Evolutionary conservation across 2,797 vertebrate genomes (phyloP), one percentile per base, ranked within the genome.

Genomic region (Lepilemur ruficaudatus): DNA sequence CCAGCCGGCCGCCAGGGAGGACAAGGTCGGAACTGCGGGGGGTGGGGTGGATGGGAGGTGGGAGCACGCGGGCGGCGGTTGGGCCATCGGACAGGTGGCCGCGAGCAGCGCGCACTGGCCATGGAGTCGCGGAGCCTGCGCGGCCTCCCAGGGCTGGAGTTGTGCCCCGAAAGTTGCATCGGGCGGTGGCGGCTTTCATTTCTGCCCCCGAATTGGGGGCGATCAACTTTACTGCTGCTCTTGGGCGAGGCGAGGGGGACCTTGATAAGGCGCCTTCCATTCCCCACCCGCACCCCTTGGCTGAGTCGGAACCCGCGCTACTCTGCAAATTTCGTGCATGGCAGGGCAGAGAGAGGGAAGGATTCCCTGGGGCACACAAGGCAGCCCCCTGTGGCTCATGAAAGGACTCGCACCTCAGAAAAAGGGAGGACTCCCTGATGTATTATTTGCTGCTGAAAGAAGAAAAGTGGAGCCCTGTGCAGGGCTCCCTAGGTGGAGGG

Each of bases 11-110:
- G 1, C 52, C 23, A 4, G 8, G 1, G 32, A 46, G 76, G 69
- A 95, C 93, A 96, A 95, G 97, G 97, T 97, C 97, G 89, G 97
- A 46, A 61, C 4, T 10, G 3, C 10, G 1, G 14, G 6, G 12
- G 32, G 18, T 4, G 52, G 52, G 52, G n/a, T n/a, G 52, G 52
- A 20, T 6, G 52, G 15, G 50, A 15, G 50, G 50, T 4, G 17
- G 7, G 72, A n/a, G 14, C 0, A 41, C 43, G 14, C 7, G 7
- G 1, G 55, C 1, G 5, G 35, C 30, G 23, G 70, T 30, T 10
- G 6, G 9, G 75, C 55, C n/a, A 5, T 50, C 11, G 13, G 89
- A 17, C 95, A 92, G 89, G 89, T 87, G 94, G 80, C 52, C 10
- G 30, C 2, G 0, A 30, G 22, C 32, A 18, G 18, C 1, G 46